Evolutionary conservation across 2,113 vertebrate genomes (phyloP), one percentile per base, ranked within the genome.

Genomic region (Phyllopteryx taeniolatus): DNA sequence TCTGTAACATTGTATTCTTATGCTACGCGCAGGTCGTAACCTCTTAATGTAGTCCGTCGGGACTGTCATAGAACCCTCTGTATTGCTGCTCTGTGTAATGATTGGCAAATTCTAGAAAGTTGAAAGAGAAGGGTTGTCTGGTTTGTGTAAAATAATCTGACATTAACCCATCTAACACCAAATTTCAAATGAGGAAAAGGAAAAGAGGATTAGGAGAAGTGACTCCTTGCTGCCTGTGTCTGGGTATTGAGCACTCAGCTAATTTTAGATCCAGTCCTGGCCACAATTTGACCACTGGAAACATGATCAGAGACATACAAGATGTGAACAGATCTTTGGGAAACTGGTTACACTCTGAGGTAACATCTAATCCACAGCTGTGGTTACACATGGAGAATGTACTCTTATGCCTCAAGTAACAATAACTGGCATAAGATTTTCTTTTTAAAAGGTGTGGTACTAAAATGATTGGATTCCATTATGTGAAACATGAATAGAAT

Each of bases 211-310:
- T 56, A 43, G 66, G 57, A 74, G 53, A 22, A 80, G n/a, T 19
- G 11, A 27, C 46, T 59, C 19, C 39, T 59, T 59, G 5, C 12
- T 6, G 56, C 5, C n/a, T 15, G 53, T 67, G 72, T 70, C 74
- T 79, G 83, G 83, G 86, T 85, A 82, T 8, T 33, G 84, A 81
- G 79, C 68, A 56, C 39, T 53, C 9, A 3, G 65, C 62, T 83
- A 75, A 73, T 72, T 87, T 79, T 84, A 42, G 42, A 39, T 47
- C 15, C 0, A 43, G 44, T 77, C 68, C 6, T 15, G 57, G 67
- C 71, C 66, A 20, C 49, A 31, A 47, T 72, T 22, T 61, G 67
- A 76, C 80, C 72, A 27, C 80, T 12, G 73, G 20, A 17, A 57
- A 70, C 70, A n/a, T 8, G 42, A 77, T 63, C 42, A 9, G 57